A percentile compares a stretch with the other conserved stretches of the same genome.
Conservation (phyloP, 2,113 vertebrate genomes). For the Takifugu bimaculatus region DNA sequence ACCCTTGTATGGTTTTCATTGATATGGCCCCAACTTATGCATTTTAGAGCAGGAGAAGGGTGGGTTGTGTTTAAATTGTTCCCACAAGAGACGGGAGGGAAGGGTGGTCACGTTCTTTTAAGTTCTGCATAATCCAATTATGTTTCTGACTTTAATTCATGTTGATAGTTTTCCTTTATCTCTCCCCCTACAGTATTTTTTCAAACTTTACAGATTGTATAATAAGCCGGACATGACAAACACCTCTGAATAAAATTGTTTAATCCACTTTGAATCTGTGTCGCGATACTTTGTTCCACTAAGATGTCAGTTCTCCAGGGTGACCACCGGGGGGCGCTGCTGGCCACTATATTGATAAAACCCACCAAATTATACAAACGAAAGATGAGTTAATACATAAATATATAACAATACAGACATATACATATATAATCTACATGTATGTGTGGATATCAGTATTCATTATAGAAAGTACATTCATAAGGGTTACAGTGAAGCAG, state of each 20-base stretch:
- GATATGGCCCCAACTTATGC: constrained; percentile 54
- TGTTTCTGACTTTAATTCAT: constrained; percentile 55
- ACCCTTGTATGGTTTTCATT: constrained; percentile 41
- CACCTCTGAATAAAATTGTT: constrained; percentile 69
- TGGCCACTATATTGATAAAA: not conserved
- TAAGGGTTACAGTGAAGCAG: too few relatives aligned
- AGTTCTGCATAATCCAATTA: constrained; percentile 71
- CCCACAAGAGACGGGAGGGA: constrained; percentile 7
- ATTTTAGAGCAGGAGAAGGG: constrained; percentile 57
- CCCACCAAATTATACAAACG: too few relatives aligned
- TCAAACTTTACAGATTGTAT: constrained; percentile 63
- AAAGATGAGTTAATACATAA: too few relatives aligned
- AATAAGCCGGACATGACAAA: constrained; percentile 70
- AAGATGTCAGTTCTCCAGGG: too few relatives aligned
- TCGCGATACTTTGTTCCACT: not conserved
- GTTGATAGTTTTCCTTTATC: constrained; percentile 42
- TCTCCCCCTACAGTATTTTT: constrained; percentile 21
- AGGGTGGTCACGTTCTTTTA: constrained; percentile 29
- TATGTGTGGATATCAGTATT: too few relatives aligned
- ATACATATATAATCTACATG: too few relatives aligned
- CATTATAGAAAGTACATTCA: too few relatives aligned
- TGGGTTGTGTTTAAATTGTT: constrained; percentile 27
- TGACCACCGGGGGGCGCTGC: constrained; percentile 37
- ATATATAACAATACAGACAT: too few relatives aligned
- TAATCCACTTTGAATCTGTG: constrained; percentile 57